Percentiles rank a stretch among this genome's conserved stretches.
phyloP scores from a whole-genome alignment of 2,888 invertebrate species.

The Tinea pellionella region DNA sequence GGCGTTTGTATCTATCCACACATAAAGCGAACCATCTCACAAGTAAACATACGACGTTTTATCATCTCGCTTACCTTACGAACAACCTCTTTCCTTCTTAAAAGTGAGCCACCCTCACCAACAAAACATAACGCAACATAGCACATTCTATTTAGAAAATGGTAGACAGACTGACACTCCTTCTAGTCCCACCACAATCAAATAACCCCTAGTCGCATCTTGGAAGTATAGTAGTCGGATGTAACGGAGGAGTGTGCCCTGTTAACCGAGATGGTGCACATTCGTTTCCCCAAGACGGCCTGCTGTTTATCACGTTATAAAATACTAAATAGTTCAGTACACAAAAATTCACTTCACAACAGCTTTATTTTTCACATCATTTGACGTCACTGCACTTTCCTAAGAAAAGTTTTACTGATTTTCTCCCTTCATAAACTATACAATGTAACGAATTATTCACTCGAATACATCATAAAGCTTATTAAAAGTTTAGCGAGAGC shows the following conservation, averaged over 20 bases:
- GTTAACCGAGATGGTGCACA: too few species aligned
- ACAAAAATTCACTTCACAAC: neutral
- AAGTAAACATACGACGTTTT: slow-evolving; percentile 43
- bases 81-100: slow-evolving; percentile 17
- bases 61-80: slow-evolving; percentile 24
- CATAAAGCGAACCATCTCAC: slow-evolving; percentile 32
- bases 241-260: too few species aligned
- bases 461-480: too few species aligned
- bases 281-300: too few species aligned
- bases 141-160: too few species aligned
- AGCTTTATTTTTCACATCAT: neutral
- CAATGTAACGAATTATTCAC: neutral
- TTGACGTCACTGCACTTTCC: neutral
- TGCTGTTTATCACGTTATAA: neutral
- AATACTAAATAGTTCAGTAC: neutral
- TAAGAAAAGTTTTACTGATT: neutral
- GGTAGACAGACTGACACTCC: too few species aligned
- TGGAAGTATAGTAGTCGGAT: too few species aligned
- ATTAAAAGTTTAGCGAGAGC: too few species aligned
- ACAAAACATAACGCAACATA: neutral
- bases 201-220: too few species aligned
- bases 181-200: too few species aligned
- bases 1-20: neutral
- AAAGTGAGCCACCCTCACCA: slow-evolving; percentile 7
- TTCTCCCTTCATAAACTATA: neutral